phyloP scores from a whole-genome alignment of 2,888 invertebrate species.

The Dryobota labecula region DNA sequence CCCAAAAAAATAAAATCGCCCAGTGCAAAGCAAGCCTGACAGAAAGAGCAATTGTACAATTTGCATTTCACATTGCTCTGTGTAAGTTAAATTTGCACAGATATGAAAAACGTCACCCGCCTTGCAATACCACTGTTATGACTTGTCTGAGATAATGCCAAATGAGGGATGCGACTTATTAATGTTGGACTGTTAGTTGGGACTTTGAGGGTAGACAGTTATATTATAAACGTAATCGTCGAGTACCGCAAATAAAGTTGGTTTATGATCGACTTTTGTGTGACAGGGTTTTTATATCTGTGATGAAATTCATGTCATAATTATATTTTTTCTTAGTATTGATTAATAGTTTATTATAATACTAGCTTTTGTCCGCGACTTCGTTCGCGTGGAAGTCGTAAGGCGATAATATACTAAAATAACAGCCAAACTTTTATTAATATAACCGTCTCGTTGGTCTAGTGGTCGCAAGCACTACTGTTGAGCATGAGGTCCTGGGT shows the following conservation, averaged over 20 bases:
- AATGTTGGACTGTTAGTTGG: constrained; percentile 22
- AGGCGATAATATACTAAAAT: too few relatives aligned
- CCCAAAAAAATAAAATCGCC: not conserved
- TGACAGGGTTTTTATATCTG: not conserved
- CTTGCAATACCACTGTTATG: constrained; percentile 39
- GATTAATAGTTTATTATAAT: not conserved
- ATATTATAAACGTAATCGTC: not conserved
- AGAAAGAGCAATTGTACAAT: constrained; percentile 40
- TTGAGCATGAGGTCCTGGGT: too few relatives aligned
- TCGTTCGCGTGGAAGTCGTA: too few relatives aligned
- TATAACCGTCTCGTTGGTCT: too few relatives aligned
- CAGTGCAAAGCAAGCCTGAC: constrained; percentile 13
- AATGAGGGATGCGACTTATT: constrained; percentile 35
- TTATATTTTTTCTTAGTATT: not conserved
- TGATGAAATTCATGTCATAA: not conserved
- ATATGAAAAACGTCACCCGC: constrained; percentile 56
- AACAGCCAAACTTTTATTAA: too few relatives aligned
- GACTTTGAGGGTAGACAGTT: not conserved
- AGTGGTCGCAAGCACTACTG: too few relatives aligned
- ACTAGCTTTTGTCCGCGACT: too few relatives aligned
- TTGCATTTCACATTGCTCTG: constrained; percentile 55
- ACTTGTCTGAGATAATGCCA: constrained; percentile 54
- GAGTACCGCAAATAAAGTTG: not conserved
- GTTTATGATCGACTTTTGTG: not conserved
- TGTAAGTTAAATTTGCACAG: constrained; percentile 58